Conservation (phyloP, 2,888 invertebrate species). For the Drosophila cracens region DNA sequence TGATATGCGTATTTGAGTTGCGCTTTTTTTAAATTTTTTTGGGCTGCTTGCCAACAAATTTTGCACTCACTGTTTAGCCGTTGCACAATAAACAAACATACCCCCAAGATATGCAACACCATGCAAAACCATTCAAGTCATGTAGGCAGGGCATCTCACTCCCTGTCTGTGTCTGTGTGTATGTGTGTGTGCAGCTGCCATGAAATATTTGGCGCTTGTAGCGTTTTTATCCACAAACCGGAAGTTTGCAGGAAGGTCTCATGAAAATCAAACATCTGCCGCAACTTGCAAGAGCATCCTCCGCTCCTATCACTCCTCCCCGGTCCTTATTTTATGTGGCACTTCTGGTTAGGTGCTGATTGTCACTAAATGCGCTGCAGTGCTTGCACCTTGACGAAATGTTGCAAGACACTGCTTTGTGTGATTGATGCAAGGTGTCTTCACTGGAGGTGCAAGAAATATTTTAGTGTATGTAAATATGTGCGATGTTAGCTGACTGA, state of each 20-base stretch:
- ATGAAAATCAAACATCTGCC: conserved; percentile 60
- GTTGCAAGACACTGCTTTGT: conserved; percentile 10
- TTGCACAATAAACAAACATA: conserved; percentile 71
- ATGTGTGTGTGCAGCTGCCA: conserved; percentile 53
- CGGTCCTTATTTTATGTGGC: neutral
- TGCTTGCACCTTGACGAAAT: conserved; percentile 1
- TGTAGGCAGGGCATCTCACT: neutral
- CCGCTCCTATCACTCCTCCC: neutral
- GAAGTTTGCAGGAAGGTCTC: conserved; percentile 49
- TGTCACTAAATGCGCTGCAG: conserved; percentile 40
- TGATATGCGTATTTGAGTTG: conserved; percentile 81
- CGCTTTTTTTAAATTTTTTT: conserved; percentile 56
- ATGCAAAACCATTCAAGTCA: conserved; percentile 15
- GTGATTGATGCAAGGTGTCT: conserved; percentile 18
- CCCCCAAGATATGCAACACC: conserved; percentile 34
- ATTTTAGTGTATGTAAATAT: too few species aligned
- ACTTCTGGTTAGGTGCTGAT: conserved; percentile 32
- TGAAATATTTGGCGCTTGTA: conserved; percentile 76
- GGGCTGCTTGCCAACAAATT: conserved; percentile 64
- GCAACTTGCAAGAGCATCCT: conserved; percentile 5
- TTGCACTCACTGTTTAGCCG: conserved; percentile 60
- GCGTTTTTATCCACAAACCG: conserved; percentile 61
- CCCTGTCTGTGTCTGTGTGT: conserved; percentile 4
- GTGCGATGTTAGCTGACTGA: neutral
- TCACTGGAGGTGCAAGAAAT: neutral